phyloP scores from a whole-genome alignment of 2,113 vertebrate species.

The Apodemus sylvaticus region DNA sequence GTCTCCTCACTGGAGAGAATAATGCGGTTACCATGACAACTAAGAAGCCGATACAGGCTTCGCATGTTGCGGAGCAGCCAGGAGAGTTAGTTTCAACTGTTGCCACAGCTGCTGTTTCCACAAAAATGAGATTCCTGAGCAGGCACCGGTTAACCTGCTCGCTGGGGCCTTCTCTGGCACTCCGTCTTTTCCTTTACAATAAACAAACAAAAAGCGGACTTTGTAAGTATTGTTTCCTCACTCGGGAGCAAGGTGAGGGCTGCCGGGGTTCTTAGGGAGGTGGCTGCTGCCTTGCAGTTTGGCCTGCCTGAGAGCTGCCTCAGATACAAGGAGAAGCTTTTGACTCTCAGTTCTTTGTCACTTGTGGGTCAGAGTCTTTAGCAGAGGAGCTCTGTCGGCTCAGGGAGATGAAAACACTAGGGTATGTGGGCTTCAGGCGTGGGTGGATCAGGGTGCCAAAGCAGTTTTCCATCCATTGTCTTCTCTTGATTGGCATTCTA shows the following conservation, averaged over 20 bases:
- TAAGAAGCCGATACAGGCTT: neutral
- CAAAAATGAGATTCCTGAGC: too few species aligned
- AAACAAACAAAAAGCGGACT: neutral
- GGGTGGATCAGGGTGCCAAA: constrained; percentile 13
- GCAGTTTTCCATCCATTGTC: neutral
- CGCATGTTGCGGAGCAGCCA: accelerated
- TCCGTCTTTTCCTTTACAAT: neutral
- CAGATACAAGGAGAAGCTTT: neutral
- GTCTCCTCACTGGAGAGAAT: neutral
- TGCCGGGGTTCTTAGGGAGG: neutral
- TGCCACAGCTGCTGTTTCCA: neutral
- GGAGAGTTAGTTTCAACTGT: neutral
- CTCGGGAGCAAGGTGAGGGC: neutral
- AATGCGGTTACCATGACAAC: neutral
- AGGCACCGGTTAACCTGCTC: neutral
- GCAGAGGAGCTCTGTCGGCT: neutral
- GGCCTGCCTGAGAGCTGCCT: neutral
- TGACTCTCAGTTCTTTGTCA: neutral
- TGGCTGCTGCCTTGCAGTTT: neutral
- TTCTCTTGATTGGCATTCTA: neutral
- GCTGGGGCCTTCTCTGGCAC: neutral
- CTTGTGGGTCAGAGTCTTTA: neutral
- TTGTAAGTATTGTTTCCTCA: neutral
- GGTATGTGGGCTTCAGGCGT: neutral
- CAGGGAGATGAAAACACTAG: neutral